Percentiles rank a stretch among this genome's conserved stretches.
These are phyloP conservation scores for Orchesella flavescens DNA, from an alignment of 2,888 invertebrate genomes.

Conservation along the genomic window DNA sequence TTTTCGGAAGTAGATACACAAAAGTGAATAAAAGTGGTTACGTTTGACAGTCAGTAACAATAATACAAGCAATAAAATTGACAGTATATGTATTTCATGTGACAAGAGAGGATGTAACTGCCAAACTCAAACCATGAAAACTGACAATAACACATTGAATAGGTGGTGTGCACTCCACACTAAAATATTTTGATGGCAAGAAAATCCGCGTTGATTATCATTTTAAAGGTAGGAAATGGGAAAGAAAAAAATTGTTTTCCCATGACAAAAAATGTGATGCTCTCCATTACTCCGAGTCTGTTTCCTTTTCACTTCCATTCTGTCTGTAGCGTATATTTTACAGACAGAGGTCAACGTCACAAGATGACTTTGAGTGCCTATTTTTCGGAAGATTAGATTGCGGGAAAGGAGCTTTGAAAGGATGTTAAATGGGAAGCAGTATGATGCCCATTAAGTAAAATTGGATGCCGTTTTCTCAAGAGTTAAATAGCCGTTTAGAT, in stretches of 20 bases:
- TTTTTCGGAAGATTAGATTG: slow-evolving; percentile 47
- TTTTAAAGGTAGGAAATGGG: background rate
- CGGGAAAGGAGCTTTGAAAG: slow-evolving; percentile 8
- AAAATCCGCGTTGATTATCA: background rate
- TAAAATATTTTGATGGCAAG: background rate
- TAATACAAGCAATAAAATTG: slow-evolving; percentile 11
- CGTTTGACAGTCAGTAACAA: slow-evolving; percentile 4
- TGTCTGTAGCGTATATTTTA: background rate
- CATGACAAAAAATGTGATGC: background rate
- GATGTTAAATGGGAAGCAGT: slow-evolving; percentile 38
- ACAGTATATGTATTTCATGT: background rate
- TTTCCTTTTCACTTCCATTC: background rate
- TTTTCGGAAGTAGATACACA: background rate
- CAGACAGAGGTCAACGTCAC: slow-evolving; percentile 6
- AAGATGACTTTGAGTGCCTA: slow-evolving; percentile 32
- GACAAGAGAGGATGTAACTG: background rate
- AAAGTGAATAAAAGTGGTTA: background rate
- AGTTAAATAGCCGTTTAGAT: slow-evolving; percentile 54
- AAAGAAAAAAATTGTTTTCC: background rate
- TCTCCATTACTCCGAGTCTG: background rate
- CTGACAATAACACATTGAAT: background rate
- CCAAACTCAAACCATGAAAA: background rate
- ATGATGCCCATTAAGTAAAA: slow-evolving; percentile 55
- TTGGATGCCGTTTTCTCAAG: slow-evolving; percentile 44
- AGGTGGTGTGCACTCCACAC: background rate